Evolutionary conservation across 92 coral and sea anemone species (phyloP).

Genomic region (Actinostola sp.): DNA sequence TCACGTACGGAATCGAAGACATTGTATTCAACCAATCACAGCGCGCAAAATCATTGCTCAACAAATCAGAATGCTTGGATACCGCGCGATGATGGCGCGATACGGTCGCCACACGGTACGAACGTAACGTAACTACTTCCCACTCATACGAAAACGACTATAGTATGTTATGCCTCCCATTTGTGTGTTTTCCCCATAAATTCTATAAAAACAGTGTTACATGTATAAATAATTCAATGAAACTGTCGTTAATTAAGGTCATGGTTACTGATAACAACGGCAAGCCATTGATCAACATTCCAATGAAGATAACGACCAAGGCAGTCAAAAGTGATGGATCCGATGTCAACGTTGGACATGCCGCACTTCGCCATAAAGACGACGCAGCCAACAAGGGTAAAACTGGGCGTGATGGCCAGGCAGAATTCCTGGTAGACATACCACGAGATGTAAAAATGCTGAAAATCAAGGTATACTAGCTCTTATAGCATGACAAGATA

Average conservation of each 20-base stretch:
- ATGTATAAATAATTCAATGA: background rate
- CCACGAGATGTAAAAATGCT: constrained; percentile 35
- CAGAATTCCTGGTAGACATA: constrained; percentile 78
- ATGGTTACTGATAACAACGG: constrained; percentile 63
- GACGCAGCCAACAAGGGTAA: constrained; percentile 49
- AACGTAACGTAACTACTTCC: too few relatives aligned
- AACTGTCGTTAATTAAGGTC: constrained; percentile 36
- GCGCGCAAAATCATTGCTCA: too few relatives aligned
- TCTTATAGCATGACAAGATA: too few relatives aligned
- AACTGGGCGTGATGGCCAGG: constrained; percentile 61
- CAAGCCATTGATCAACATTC: constrained; percentile 54
- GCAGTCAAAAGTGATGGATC: constrained; percentile 25
- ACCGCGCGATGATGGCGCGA: too few relatives aligned
- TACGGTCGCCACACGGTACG: too few relatives aligned
- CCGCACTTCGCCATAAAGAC: constrained; percentile 24
- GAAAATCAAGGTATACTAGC: constrained; percentile 24
- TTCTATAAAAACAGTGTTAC: too few relatives aligned
- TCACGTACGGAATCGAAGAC: too few relatives aligned
- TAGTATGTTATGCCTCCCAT: too few relatives aligned
- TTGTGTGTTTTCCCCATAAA: too few relatives aligned
- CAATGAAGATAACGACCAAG: constrained; percentile 57
- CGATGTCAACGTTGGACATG: background rate
- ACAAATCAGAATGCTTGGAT: too few relatives aligned
- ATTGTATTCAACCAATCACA: too few relatives aligned
- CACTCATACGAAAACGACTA: too few relatives aligned